phyloP scores from a whole-genome alignment of 2,888 invertebrate species.

The Tetanocera ferruginea region DNA sequence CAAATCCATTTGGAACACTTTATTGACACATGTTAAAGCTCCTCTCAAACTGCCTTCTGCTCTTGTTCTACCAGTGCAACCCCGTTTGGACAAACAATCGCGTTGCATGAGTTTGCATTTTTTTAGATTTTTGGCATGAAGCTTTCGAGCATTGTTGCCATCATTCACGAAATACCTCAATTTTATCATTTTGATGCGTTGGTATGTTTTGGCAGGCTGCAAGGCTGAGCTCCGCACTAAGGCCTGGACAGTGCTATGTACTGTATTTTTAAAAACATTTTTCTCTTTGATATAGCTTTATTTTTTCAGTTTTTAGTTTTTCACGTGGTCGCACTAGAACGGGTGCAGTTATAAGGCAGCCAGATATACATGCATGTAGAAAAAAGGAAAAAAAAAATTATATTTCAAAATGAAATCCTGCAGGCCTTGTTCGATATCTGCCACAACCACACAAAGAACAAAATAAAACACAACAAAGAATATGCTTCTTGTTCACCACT shows the following conservation, averaged over 20 bases:
- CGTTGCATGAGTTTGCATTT: conserved; percentile 15
- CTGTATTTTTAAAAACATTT: background rate
- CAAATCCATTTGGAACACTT: conserved; percentile 17
- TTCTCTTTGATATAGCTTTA: background rate
- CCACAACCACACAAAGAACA: conserved; percentile 17
- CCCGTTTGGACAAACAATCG: background rate
- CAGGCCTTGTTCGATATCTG: conserved; percentile 27
- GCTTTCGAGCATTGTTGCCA: background rate
- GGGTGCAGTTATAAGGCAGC: background rate
- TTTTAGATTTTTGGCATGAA: background rate
- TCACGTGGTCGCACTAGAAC: background rate
- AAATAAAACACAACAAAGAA: conserved; percentile 17
- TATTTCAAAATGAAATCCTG: conserved; percentile 4
- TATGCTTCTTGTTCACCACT: background rate
- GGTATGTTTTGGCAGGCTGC: conserved; percentile 4
- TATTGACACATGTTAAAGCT: conserved; percentile 18
- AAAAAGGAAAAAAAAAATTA: background rate
- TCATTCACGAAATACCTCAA: background rate
- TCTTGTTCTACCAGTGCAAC: background rate
- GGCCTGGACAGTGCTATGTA: background rate
- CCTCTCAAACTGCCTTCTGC: background rate
- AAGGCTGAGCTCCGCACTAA: too few relatives aligned
- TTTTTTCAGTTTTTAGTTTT: background rate
- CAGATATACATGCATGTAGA: background rate
- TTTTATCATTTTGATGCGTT: conserved; percentile 9